phyloP scores from a whole-genome alignment of 2,888 invertebrate genomes.

The Lepidocyrtoides sp. region DNA sequence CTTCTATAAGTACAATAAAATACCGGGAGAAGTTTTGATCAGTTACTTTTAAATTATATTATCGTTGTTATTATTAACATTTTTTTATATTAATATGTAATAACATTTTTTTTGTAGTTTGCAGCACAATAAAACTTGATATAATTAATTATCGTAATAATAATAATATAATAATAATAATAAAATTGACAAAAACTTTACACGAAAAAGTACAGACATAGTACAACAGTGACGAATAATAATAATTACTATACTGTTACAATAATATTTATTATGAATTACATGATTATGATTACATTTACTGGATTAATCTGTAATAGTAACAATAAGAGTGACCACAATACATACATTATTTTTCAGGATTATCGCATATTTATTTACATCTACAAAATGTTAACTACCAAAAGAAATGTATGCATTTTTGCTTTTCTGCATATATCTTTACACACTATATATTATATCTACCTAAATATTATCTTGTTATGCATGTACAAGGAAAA shows the following conservation, averaged over 20 bases:
- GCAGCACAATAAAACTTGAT: constrained; percentile 39
- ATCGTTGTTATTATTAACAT: constrained; percentile 12
- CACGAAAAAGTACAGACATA: constrained; percentile 73
- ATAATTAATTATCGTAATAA: neutral
- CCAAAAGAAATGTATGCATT: neutral
- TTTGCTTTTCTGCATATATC: neutral
- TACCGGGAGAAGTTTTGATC: constrained; percentile 69
- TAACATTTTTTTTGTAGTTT: constrained; percentile 44
- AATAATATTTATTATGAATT: constrained; percentile 5
- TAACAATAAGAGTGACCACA: constrained; percentile 24
- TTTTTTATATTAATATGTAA: constrained; percentile 8
- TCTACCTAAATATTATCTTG: neutral
- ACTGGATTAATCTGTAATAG: constrained; percentile 19
- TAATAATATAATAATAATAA: constrained; percentile 8
- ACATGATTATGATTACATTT: constrained; percentile 30
- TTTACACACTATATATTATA: neutral
- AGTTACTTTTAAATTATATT: constrained; percentile 30
- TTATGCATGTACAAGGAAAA: constrained; percentile 32
- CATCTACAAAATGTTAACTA: constrained; percentile 5
- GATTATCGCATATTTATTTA: constrained; percentile 20
- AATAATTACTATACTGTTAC: neutral
- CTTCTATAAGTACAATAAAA: constrained; percentile 73
- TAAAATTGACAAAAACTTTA: constrained; percentile 57
- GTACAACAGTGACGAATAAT: constrained; percentile 39
- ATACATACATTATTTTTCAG: neutral